Evolutionary conservation across 2,888 invertebrate genomes (phyloP), one percentile per base, ranked within the genome.

Genomic region (Noctua pronuba): DNA sequence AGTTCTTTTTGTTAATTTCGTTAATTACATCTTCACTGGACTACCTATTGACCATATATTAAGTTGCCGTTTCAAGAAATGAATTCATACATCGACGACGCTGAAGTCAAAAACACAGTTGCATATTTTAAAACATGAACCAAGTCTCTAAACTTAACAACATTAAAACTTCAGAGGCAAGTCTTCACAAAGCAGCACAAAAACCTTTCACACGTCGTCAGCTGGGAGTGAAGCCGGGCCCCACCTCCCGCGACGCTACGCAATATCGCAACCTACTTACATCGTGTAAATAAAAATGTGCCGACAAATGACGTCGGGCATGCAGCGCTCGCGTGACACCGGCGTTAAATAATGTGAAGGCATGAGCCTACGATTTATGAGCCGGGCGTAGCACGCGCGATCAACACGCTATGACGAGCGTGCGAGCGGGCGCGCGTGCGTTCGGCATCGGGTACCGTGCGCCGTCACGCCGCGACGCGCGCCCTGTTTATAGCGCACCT

Each of bases 261-360:
- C 77, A 77, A 81, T 84, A 88, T 87, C 82, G 80, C 79, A 83
- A 82, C 64, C 77, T 82, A 86, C 79, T 87, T 82, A 82, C 78
- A 80, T 65, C 75, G 84, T 84, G 86, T 85, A 85, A 87, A 85
- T 86, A 79, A 88, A 86, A 88, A 83, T 75, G 76, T 87, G 83
- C 76, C 82, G 71, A 84, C 81, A 79, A 90, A 90, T 91, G 90
- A 89, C 86, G 90, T 82, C 69, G 85, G 76, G 84, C 74, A 78
- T 84, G 84, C 87, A 87, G 88, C 86, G 82, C 86, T 93, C 85
- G 91, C 93, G 92, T 92, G 93, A 86, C 85, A 82, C 80, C 74
- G 86, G 91, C 91, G 92, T 91, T 92, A 92, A 92, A 92, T 92
- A 92, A 92, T 90, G 91, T 91, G 90, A 90, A 91, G 91, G 91